phyloP scores from a whole-genome alignment of 1,140 invertebrate species.

The Caerostris extrusa region DNA sequence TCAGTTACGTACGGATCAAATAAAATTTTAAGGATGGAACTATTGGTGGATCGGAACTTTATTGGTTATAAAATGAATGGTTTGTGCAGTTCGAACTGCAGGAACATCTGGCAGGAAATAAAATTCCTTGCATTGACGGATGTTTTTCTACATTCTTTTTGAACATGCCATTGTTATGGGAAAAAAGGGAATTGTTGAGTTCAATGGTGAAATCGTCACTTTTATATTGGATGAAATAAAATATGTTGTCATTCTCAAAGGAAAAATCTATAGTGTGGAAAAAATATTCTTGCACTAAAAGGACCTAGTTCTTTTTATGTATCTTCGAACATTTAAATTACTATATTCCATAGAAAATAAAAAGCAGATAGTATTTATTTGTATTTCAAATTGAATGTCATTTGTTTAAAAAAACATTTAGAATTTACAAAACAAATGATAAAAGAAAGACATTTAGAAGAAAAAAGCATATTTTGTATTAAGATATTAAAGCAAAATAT shows the following conservation, averaged over 20 bases:
- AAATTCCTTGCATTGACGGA: neutral
- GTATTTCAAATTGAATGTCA: too few species aligned
- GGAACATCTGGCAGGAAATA: slow-evolving; percentile 20
- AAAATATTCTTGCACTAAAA: neutral
- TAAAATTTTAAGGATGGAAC: neutral
- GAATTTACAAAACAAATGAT: too few species aligned
- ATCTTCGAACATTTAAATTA: neutral
- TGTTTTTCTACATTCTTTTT: neutral
- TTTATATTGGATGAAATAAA: neutral
- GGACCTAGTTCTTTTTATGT: neutral
- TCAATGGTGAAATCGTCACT: neutral
- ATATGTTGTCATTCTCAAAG: neutral
- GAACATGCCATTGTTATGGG: neutral
- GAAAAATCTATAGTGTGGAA: neutral
- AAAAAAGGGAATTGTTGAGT: neutral
- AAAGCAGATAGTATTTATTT: too few species aligned
- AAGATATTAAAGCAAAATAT: too few species aligned
- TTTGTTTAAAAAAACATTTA: too few species aligned
- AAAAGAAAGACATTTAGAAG: too few species aligned
- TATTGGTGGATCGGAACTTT: neutral
- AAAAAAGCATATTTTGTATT: too few species aligned
- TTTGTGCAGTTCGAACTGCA: neutral
- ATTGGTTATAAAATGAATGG: slow-evolving; percentile 25
- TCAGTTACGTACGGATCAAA: neutral
- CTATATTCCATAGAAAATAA: neutral